Evolutionary conservation across 35 echinoderm and acorn worm species (phyloP).

Genomic region (Ophioderma brevispina): DNA sequence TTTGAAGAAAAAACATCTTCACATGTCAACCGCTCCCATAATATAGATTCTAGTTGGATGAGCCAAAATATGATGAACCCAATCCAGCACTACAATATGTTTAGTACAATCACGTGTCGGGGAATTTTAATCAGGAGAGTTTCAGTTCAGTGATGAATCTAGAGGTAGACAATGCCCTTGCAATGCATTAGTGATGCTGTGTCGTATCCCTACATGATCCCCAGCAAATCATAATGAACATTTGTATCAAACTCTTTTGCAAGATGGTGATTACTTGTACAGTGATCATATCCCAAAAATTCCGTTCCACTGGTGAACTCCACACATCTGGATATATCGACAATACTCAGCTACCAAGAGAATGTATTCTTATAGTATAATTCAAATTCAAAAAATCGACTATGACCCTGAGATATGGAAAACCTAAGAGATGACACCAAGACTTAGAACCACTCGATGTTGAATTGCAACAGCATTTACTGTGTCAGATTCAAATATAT

Average conservation of each 20-base stretch:
- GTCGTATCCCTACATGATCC: background rate
- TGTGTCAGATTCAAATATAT: background rate
- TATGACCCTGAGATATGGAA: background rate
- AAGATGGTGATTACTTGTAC: background rate
- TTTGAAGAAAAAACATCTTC: too few species aligned
- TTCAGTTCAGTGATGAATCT: constrained; percentile 12
- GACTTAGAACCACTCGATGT: background rate
- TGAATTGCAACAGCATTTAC: constrained; percentile 19
- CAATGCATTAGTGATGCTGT: constrained; percentile 13
- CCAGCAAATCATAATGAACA: background rate
- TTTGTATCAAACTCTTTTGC: constrained; percentile 8
- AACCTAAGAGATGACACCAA: background rate
- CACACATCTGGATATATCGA: too few species aligned
- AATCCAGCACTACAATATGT: too few species aligned
- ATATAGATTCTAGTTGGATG: too few species aligned
- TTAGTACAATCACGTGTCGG: background rate
- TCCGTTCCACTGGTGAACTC: background rate
- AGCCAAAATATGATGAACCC: too few species aligned
- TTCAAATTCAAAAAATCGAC: background rate
- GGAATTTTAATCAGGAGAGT: constrained; percentile 1
- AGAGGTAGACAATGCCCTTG: background rate
- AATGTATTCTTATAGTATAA: background rate
- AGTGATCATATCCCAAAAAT: background rate
- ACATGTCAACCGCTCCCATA: too few species aligned
- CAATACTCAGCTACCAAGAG: background rate